Conservation (phyloP, 2,888 invertebrate genomes). For the Podabrus alpinus region DNA sequence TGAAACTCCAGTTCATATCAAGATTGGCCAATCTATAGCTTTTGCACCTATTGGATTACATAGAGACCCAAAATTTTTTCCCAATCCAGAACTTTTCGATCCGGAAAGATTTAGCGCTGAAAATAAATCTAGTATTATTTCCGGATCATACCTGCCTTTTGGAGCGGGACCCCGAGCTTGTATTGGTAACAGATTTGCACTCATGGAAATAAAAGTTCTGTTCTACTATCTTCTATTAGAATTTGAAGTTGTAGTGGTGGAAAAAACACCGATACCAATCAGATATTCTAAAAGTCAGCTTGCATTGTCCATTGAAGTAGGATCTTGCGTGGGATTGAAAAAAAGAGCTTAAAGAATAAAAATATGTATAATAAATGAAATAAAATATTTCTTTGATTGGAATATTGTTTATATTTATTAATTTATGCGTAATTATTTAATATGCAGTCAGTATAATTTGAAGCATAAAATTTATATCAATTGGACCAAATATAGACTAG, state of each 20-base stretch:
- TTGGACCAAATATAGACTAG: no score
- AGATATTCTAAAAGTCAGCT: conserved; percentile 31
- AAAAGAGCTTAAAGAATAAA: neutral
- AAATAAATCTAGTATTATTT: conserved; percentile 58
- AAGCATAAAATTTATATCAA: no score
- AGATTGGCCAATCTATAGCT: conserved; percentile 31
- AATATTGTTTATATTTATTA: no score
- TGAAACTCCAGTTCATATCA: conserved; percentile 33
- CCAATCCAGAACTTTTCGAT: conserved; percentile 46
- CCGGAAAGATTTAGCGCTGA: conserved; percentile 57
- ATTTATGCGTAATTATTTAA: no score
- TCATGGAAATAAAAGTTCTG: conserved; percentile 41
- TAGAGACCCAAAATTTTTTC: conserved; percentile 41
- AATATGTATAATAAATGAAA: no score
- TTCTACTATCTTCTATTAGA: conserved; percentile 39
- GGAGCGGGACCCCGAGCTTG: conserved; percentile 65
- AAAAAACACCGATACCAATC: conserved; percentile 42
- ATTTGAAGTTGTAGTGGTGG: conserved; percentile 41
- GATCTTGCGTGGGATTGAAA: conserved; percentile 43
- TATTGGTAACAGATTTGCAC: conserved; percentile 57
- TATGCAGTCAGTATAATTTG: no score
- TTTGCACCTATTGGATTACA: conserved; percentile 43
- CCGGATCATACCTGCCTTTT: conserved; percentile 50
- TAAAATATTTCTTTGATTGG: no score
- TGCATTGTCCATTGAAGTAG: conserved; percentile 37